Evolutionary conservation across 2,113 vertebrate species (phyloP).

Genomic region (Gila orcuttii): DNA sequence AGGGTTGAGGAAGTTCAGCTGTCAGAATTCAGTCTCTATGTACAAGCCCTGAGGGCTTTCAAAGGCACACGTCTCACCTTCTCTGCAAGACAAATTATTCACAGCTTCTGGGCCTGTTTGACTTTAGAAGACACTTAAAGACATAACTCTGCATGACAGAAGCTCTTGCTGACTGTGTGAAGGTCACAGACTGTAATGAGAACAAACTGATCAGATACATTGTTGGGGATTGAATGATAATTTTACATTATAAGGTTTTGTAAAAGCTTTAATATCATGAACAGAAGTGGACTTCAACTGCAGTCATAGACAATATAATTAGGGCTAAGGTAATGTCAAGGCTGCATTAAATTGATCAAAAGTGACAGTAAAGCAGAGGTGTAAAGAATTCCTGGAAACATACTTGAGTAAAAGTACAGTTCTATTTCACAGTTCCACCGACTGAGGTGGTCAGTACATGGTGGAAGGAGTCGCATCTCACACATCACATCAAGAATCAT

Average conservation of each 20-base stretch:
- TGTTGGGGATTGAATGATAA: not conserved
- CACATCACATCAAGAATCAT: too few relatives aligned
- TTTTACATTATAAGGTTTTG: not conserved
- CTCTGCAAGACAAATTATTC: constrained; percentile 1
- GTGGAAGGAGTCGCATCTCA: too few relatives aligned
- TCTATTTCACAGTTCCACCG: too few relatives aligned
- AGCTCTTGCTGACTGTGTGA: not conserved
- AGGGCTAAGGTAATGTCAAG: too few relatives aligned
- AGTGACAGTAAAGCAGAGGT: not conserved
- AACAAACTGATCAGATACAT: not conserved
- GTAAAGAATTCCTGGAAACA: too few relatives aligned
- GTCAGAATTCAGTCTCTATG: not conserved
- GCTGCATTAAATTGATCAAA: not conserved
- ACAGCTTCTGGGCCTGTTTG: not conserved
- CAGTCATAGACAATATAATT: not conserved
- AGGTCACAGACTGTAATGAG: not conserved
- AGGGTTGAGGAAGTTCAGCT: not conserved
- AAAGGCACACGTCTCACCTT: not conserved
- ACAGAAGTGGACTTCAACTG: not conserved
- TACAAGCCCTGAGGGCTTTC: not conserved
- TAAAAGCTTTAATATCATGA: not conserved
- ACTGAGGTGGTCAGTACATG: too few relatives aligned
- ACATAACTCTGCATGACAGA: not conserved
- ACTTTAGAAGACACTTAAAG: not conserved
- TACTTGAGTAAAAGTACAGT: too few relatives aligned